Conservation (phyloP, 2,888 invertebrate species). For the Molanna angustata region DNA sequence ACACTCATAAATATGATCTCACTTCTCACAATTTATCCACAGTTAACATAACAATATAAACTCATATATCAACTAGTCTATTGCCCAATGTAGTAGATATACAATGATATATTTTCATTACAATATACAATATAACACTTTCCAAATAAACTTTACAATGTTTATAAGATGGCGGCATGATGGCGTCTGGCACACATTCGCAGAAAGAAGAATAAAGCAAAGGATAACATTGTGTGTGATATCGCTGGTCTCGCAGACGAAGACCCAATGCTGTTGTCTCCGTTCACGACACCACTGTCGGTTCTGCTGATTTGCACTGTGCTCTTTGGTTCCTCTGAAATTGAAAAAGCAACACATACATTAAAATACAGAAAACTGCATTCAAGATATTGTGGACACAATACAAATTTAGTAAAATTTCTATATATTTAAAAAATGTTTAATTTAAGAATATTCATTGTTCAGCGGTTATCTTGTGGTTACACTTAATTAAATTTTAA, state of each 20-base stretch:
- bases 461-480: no score
- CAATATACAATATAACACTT: slow-evolving; percentile 7
- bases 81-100: slow-evolving; percentile 13
- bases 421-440: no score
- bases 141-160: neutral
- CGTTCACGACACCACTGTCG: neutral
- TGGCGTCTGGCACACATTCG: slow-evolving; percentile 13
- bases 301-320: slow-evolving; percentile 6
- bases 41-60: slow-evolving; percentile 15
- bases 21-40: slow-evolving; percentile 6
- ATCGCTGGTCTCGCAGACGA: neutral
- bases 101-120: slow-evolving; percentile 18
- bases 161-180: neutral
- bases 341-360: no score
- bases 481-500: no score
- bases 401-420: no score
- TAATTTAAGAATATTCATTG: no score
- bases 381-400: no score
- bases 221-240: neutral
- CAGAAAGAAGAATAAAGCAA: slow-evolving; percentile 1
- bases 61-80: slow-evolving; percentile 15
- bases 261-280: neutral
- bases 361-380: no score
- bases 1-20: slow-evolving; percentile 20
- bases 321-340: neutral